These are phyloP conservation scores for Glaucopsyche alexis DNA, from an alignment of 2,888 invertebrate species.

Conservation along the genomic window DNA sequence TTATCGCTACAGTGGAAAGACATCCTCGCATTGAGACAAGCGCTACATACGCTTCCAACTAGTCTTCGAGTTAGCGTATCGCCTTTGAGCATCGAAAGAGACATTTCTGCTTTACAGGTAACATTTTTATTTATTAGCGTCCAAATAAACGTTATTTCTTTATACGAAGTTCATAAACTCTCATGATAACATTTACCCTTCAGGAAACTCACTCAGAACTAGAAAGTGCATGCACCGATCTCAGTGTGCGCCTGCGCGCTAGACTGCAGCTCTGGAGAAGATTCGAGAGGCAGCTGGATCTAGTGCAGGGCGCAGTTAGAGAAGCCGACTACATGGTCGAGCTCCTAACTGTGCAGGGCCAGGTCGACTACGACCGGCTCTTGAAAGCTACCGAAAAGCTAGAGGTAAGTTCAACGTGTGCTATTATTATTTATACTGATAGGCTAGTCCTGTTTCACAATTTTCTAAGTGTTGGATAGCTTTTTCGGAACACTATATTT, in stretches of 20 bases:
- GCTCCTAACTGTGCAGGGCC: constrained; percentile 89
- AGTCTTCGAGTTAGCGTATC: constrained; percentile 88
- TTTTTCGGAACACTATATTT: too few species aligned
- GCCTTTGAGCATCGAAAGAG: constrained; percentile 86
- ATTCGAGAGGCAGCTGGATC: constrained; percentile 88
- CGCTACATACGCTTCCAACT: constrained; percentile 88
- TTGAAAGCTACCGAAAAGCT: constrained; percentile 91
- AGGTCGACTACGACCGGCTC: constrained; percentile 90
- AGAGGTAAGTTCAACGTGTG: constrained; percentile 82
- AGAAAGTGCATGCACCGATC: constrained; percentile 85
- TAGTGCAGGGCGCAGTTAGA: constrained; percentile 89
- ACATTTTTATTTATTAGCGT: constrained; percentile 22
- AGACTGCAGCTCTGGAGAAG: constrained; percentile 86
- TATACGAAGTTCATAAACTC: constrained; percentile 8
- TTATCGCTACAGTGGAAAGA: constrained; percentile 88
- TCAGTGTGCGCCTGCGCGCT: constrained; percentile 82
- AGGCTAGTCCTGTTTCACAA: too few species aligned
- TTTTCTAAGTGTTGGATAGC: too few species aligned
- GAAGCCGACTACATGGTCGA: constrained; percentile 95
- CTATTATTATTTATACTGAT: background rate
- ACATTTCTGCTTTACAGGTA: constrained; percentile 82
- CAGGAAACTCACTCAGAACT: constrained; percentile 87
- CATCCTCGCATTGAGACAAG: constrained; percentile 86
- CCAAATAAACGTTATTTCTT: background rate
- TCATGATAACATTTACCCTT: background rate